These are phyloP conservation scores for Scomberomorus guttatus DNA, from an alignment of 2,797 vertebrate genomes.

Conservation along the genomic window DNA sequence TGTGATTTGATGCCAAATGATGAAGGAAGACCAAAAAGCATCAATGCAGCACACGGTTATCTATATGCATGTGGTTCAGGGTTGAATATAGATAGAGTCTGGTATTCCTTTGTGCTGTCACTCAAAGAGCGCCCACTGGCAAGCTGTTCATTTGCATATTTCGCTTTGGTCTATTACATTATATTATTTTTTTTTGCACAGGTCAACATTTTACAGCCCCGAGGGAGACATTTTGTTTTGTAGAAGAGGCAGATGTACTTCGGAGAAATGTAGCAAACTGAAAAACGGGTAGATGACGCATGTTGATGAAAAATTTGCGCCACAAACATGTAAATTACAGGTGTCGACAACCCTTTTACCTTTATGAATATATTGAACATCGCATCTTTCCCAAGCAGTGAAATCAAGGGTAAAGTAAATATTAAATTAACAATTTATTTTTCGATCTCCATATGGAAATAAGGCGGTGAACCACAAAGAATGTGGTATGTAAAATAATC, in stretches of 20 bases:
- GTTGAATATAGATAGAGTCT: constrained; percentile 28
- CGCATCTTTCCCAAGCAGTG: neutral
- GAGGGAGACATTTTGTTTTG: constrained; percentile 22
- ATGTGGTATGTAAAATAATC: constrained; percentile 27
- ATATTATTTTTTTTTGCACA: constrained; percentile 9
- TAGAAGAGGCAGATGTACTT: constrained; percentile 35
- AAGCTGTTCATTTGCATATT: constrained; percentile 49
- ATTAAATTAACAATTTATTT: constrained; percentile 36
- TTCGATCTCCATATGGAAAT: constrained; percentile 32
- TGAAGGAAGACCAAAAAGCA: constrained; percentile 13
- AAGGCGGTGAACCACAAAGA: neutral
- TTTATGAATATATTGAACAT: neutral
- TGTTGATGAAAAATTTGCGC: neutral
- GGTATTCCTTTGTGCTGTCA: constrained; percentile 43
- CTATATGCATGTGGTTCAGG: constrained; percentile 14
- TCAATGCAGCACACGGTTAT: constrained; percentile 9
- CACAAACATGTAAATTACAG: constrained; percentile 15
- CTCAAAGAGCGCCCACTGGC: constrained; percentile 40
- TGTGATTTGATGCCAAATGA: constrained; percentile 42
- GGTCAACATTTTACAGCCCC: constrained; percentile 26
- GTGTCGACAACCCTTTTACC: neutral
- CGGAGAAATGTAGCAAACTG: constrained; percentile 31
- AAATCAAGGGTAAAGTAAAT: constrained; percentile 13
- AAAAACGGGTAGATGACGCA: constrained; percentile 9
- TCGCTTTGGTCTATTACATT: constrained; percentile 27